Evolutionary conservation across 2,888 invertebrate species (phyloP), one percentile per base, ranked within the genome.

Genomic region (Hemicrepidius hirtus): DNA sequence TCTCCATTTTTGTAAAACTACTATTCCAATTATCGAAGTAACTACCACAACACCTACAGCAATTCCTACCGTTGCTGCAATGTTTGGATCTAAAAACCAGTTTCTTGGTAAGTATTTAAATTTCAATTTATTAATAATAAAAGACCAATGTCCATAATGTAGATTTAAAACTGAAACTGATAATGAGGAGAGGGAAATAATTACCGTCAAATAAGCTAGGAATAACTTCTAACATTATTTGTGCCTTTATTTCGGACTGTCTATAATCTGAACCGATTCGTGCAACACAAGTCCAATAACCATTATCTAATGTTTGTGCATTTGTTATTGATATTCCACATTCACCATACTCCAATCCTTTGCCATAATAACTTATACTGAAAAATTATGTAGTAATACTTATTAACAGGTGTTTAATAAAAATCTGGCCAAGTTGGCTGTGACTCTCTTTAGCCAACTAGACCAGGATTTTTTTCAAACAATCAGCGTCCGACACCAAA

Each of bases 311-410:
- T 9, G 3, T 10, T 12, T 55, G 18, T 5, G 69, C 68, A n/a
- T 67, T 68, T 12, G 16, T n/a, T n/a, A 77, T 72, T 57, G 60
- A 21, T 21, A 77, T 68, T 5, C 76, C 77, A 28, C 77, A 77
- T 6, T 77, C 77, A 7, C 77, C 77, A 49, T 68, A 72, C 49
- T 72, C 76, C 12, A 76, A 57, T 3, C 77, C 77, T 21, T 18
- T 16, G 0, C 77, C 77, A n/a, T 49, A 49, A n/a, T 60, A 60
- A 28, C 41, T 44, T 24, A 60, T 60, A 5, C 60, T 60, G 12
- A 0, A 60, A 60, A 41, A 10, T 20, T n/a, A 50, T n/a, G 12
- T 24, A 24, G 24, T 24, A 3, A 24, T 24, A 3, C 24, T 24
- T 24, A 24, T 24, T 3, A 24, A n/a, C n/a, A n/a, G n/a, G n/a